phyloP scores from a whole-genome alignment of 2,888 invertebrate species.

The Malthinus flaveolus region DNA sequence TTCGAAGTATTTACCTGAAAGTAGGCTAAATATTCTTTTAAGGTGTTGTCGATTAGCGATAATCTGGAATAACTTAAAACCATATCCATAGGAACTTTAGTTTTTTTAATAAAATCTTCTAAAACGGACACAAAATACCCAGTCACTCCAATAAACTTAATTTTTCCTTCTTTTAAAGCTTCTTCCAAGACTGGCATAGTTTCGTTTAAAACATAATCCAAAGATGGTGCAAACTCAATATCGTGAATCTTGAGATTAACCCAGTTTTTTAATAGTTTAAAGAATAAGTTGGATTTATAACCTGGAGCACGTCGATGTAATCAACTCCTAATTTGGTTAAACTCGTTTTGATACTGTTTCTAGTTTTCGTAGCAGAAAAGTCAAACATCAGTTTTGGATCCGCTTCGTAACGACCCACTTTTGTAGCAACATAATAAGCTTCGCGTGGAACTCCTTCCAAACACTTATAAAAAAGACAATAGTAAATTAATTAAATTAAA shows the following conservation, averaged over 20 bases:
- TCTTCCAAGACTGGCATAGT: slow-evolving; percentile 81
- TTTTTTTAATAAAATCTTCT: slow-evolving; percentile 72
- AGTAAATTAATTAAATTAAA: not conserved
- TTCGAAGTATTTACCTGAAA: slow-evolving; percentile 65
- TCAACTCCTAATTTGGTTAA: slow-evolving; percentile 72
- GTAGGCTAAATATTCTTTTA: slow-evolving; percentile 72
- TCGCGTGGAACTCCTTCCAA: slow-evolving; percentile 70
- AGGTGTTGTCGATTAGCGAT: slow-evolving; percentile 77
- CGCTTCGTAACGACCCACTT: slow-evolving; percentile 83
- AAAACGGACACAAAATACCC: slow-evolving; percentile 81
- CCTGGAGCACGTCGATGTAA: slow-evolving; percentile 89
- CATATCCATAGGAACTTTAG: slow-evolving; percentile 66
- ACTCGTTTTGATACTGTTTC: slow-evolving; percentile 75
- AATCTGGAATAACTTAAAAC: slow-evolving; percentile 80
- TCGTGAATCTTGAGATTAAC: slow-evolving; percentile 78
- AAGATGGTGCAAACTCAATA: slow-evolving; percentile 79
- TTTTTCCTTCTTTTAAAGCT: slow-evolving; percentile 72
- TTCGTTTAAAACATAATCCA: slow-evolving; percentile 78
- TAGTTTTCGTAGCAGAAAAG: slow-evolving; percentile 76
- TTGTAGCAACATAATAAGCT: slow-evolving; percentile 88
- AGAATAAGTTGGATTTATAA: slow-evolving; percentile 45
- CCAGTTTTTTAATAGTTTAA: not conserved
- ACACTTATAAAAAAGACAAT: slow-evolving; percentile 23
- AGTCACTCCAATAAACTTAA: slow-evolving; percentile 82
- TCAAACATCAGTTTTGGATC: slow-evolving; percentile 79